Base-by-base conservation (phyloP, 2,113 vertebrate genomes). In the Suncus etruscus region DNA sequence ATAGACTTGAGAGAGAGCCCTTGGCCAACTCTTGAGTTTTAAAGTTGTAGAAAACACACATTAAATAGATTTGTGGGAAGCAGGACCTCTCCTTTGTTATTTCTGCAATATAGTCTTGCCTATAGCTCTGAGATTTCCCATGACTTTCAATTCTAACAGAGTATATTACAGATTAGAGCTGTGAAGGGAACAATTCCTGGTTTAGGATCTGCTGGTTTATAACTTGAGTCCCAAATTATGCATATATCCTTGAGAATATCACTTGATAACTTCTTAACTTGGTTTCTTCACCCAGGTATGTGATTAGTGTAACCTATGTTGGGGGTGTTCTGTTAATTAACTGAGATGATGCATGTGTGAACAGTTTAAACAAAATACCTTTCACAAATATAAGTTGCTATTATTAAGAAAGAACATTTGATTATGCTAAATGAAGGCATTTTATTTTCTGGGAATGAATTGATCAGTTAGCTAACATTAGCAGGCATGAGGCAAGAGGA, bases 381-480 rank as follows among this genome's bases (percentile, higher is more conserved):
- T 63, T 75, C 58, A 91, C 61, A 91, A 65, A 92, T 69, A 32
- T 32, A 77, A 91, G 48, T 85, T 85, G 39, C 77, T 89, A 69
- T 83, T 50, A 89, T 91, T 79, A 83, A 91, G 39, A 51, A 72
- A 70, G 61, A 83, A 32, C 72, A 48, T 88, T 75, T 93, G 83
- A 85, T 77, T 86, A 32, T 54, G 91, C 92, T 80, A 93, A 94
- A 96, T 94, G 91, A 96, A 95, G 93, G 88, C 88, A 83, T 95
- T 91, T 87, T 96, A 91, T 95, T 96, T 92, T 86, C 88, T 88
- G 48, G 45, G 63, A 90, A 76, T 83, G 39, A 9, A 88, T 83
- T 93, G 92, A 90, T 88, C 77, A 81, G 86, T 94, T 76, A 91
- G 79, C 86, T 70, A 86, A 86, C 72, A 39, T 95, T 91, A 89